phyloP scores from a whole-genome alignment of 1,140 invertebrate genomes.

The Ostrea edulis region DNA sequence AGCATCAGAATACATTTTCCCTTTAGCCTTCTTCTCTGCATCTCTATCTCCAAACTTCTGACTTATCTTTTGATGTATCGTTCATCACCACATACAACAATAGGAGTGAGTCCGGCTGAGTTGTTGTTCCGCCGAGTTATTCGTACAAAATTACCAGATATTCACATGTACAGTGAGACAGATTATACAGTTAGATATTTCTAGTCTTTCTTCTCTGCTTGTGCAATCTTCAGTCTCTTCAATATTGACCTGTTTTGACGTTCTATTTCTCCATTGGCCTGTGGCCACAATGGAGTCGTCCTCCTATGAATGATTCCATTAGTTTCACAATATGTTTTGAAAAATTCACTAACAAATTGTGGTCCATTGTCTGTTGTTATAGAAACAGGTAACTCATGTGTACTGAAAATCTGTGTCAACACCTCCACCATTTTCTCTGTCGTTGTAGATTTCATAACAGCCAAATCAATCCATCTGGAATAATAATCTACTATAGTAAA shows the following conservation, averaged over 20 bases:
- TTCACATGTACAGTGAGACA: too few species aligned
- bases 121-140: too few species aligned
- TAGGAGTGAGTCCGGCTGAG: too few species aligned
- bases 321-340: neutral
- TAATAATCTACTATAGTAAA: constrained; percentile 29
- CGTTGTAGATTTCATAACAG: neutral
- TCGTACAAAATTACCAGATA: too few species aligned
- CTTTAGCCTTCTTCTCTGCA: constrained; percentile 39
- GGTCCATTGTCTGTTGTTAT: constrained; percentile 44
- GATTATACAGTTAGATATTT: too few species aligned
- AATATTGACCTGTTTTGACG: constrained; percentile 58
- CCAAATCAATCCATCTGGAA: neutral
- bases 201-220: constrained; percentile 51
- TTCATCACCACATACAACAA: too few species aligned
- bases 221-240: constrained; percentile 60
- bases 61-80: too few species aligned
- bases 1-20: neutral
- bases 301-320: constrained; percentile 50
- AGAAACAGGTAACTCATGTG: constrained; percentile 23
- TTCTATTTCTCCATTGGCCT: constrained; percentile 62
- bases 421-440: neutral
- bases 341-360: constrained; percentile 37
- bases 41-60: constrained; percentile 50
- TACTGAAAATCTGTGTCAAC: neutral
- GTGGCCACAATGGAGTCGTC: constrained; percentile 55